A percentile compares a stretch with the other conserved stretches of the same genome.
Conservation (phyloP, 2,888 invertebrate genomes). For the Cheilosia soror region DNA sequence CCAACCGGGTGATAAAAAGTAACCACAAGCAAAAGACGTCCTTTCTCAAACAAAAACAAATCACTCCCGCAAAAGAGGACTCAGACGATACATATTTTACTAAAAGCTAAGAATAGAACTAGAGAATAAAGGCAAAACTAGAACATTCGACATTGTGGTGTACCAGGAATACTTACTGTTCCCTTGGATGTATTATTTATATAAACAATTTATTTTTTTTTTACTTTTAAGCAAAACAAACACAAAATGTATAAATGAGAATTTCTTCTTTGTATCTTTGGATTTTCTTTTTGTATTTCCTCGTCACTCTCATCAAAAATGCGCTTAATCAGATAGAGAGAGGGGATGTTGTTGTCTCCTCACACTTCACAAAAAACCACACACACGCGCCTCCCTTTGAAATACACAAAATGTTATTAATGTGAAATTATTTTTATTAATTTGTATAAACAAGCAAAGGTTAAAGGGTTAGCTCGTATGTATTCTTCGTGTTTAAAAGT, state of each 20-base stretch:
- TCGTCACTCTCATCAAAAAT: slow-evolving; percentile 17
- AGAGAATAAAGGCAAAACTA: slow-evolving; percentile 48
- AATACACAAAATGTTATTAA: slow-evolving; percentile 39
- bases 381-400: slow-evolving; percentile 40
- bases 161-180: slow-evolving; percentile 29
- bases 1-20: slow-evolving; percentile 51
- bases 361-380: slow-evolving; percentile 8
- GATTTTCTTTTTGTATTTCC: background rate
- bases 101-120: slow-evolving; percentile 56
- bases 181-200: slow-evolving; percentile 50
- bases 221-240: slow-evolving; percentile 43
- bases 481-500: slow-evolving; percentile 39
- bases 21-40: slow-evolving; percentile 64
- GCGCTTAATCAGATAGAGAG: slow-evolving; percentile 11
- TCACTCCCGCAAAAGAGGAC: slow-evolving; percentile 42
- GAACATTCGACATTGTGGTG: slow-evolving; percentile 61
- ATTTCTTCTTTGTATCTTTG: slow-evolving; percentile 23
- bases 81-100: slow-evolving; percentile 56
- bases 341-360: slow-evolving; percentile 32
- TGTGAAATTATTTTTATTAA: slow-evolving; percentile 55
- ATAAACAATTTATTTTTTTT: slow-evolving; percentile 40
- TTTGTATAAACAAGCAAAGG: slow-evolving; percentile 48
- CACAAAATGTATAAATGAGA: slow-evolving; percentile 27
- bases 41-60: slow-evolving; percentile 46
- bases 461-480: slow-evolving; percentile 16